Percentiles rank a stretch among this genome's conserved stretches.
Evolutionary conservation across 2,797 vertebrate genomes (phyloP).

Genomic region (Gastrophryne carolinensis): DNA sequence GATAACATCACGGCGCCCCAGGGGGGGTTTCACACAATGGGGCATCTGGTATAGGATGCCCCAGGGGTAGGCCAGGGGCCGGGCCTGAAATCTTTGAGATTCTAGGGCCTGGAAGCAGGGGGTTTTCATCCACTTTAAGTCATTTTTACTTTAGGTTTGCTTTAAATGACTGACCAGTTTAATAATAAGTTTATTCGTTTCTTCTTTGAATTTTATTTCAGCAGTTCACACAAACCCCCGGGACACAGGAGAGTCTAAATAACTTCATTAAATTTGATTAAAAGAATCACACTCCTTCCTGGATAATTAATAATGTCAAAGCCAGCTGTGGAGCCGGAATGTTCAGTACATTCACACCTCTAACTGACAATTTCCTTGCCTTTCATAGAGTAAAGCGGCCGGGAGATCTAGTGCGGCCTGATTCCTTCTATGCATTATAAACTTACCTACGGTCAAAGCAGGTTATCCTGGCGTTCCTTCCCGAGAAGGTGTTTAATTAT

Average conservation of each 20-base stretch:
- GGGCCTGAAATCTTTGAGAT: no score
- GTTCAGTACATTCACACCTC: conserved; percentile 18
- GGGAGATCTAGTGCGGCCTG: neutral
- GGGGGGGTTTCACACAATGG: no score
- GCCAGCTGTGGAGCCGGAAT: neutral
- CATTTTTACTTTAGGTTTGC: no score
- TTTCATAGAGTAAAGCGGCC: neutral
- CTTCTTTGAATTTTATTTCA: neutral
- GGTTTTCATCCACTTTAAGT: no score
- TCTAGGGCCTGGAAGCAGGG: no score
- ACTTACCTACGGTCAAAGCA: neutral
- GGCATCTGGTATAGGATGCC: no score
- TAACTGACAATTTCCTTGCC: conserved; percentile 31
- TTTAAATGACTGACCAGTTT: neutral
- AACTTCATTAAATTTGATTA: conserved; percentile 29
- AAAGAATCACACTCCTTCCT: conserved; percentile 12
- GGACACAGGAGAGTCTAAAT: neutral
- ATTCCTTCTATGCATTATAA: neutral
- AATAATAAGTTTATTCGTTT: neutral
- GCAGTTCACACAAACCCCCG: neutral
- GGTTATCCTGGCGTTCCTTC: neutral
- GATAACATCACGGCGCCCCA: no score
- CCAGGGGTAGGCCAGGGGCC: no score
- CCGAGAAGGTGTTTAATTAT: neutral
- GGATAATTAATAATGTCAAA: conserved; percentile 27